A percentile compares a stretch with the other conserved stretches of the same genome.
These are phyloP conservation scores for Hydrozoanthus tunicans DNA, from an alignment of 64 coral and sea anemone species.

Conservation along the genomic window DNA sequence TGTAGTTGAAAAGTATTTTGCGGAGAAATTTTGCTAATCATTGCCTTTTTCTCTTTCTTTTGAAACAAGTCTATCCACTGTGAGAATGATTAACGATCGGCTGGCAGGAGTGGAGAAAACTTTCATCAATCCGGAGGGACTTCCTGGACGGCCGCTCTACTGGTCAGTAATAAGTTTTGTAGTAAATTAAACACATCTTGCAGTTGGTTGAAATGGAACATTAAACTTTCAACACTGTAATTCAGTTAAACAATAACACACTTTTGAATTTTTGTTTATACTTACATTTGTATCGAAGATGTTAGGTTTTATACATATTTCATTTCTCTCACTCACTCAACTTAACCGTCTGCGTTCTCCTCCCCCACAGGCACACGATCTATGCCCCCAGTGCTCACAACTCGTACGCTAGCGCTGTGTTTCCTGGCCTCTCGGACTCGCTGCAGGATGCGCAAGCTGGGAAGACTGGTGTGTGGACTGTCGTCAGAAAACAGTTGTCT, in stretches of 20 bases:
- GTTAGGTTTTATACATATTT: too few relatives aligned
- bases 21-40: too few relatives aligned
- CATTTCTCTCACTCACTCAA: too few relatives aligned
- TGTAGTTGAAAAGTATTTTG: too few relatives aligned
- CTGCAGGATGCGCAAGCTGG: constrained; percentile 53
- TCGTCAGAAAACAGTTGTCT: constrained; percentile 74
- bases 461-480: constrained; percentile 34
- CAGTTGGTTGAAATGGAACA: too few relatives aligned
- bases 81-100: constrained; percentile 77
- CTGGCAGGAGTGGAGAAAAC: constrained; percentile 85
- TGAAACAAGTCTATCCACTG: constrained; percentile 34
- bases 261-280: too few relatives aligned
- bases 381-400: constrained; percentile 86
- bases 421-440: constrained; percentile 84
- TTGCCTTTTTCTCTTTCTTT: not conserved
- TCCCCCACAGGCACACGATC: constrained; percentile 73
- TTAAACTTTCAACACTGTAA: too few relatives aligned
- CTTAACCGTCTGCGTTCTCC: too few relatives aligned
- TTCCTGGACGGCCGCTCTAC: constrained; percentile 84
- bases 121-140: constrained; percentile 80
- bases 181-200: too few relatives aligned
- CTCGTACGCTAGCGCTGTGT: constrained; percentile 84
- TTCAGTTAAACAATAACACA: too few relatives aligned
- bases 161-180: constrained; percentile 48
- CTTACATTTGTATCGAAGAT: too few relatives aligned